Conservation (phyloP, 2,797 vertebrate species). For the Choloepus didactylus region DNA sequence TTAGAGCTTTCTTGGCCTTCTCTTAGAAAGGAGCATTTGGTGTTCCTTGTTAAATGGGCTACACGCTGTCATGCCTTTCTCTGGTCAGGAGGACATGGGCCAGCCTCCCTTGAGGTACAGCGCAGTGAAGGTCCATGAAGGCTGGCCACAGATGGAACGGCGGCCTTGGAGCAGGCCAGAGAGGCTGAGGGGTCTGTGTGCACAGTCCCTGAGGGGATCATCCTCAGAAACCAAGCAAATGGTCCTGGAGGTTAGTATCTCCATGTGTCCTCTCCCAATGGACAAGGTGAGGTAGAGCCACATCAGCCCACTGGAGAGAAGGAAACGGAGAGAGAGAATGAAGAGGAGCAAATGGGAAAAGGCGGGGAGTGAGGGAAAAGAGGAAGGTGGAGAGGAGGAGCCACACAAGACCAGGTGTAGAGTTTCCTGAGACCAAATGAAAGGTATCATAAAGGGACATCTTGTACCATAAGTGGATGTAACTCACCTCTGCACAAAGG, state of each 20-base stretch:
- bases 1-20: not conserved
- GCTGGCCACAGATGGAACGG: not conserved
- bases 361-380: not conserved
- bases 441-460: not conserved
- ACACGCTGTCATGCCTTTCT: not conserved
- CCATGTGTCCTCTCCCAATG: not conserved
- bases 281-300: not conserved
- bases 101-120: not conserved
- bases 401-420: not conserved
- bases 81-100: not conserved
- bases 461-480: not conserved
- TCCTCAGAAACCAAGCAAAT: not conserved
- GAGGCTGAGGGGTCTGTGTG: accelerated
- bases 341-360: not conserved
- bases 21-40: constrained; percentile 27
- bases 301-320: not conserved
- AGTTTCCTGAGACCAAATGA: constrained; percentile 38
- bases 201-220: not conserved
- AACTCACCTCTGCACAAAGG: not conserved
- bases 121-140: not conserved
- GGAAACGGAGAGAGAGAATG: not conserved
- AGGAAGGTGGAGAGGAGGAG: not conserved
- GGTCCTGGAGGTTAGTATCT: not conserved
- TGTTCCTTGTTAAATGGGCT: not conserved
- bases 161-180: too few species aligned